Evolutionary conservation across 92 coral and sea anemone genomes (phyloP), one percentile per base, ranked within the genome.

Genomic region (Phenganax marumi): DNA sequence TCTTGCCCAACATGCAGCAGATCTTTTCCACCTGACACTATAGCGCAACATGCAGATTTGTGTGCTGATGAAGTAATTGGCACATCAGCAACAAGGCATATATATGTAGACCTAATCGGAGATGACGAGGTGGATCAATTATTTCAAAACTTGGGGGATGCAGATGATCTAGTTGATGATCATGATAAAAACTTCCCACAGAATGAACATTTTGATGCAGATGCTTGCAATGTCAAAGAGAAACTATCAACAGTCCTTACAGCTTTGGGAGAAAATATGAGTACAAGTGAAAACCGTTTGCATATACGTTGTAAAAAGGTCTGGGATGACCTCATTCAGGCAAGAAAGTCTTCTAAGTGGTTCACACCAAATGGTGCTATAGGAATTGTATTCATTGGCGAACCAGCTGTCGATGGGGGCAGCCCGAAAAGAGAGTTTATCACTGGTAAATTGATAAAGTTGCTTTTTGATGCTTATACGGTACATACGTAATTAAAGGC

Each of bases 21-120:
- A 8, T n/a, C 7, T n/a, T 60, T 60, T 60, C 23, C 66, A 60
- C 24, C 26, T 60, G 24, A 60, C 23, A 19, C 23, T 3, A 60
- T 60, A 60, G 66, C 23, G 3, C 23, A n/a, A 60, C 66, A 60
- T 60, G 66, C 66, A n/a, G 66, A 60, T 19, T 60, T 60, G 22
- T 60, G 66, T 60, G 66, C 66, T 19, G 66, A 54, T 54, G 60
- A 54, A 54, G 60, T 54, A 11, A 54, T 54, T 54, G 60, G 60
- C 60, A 54, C 13, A 54, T 18, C 60, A 4, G 60, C 60, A 54
- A 54, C 60, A 54, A 54, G 60, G 13, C 60, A 18, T 54, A 14
- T 14, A 54, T 54, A 54, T 54, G 60, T 54, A 54, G 60, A 54
- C 60, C 60, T 54, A 5, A 14, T 54, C 3, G 60, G 60, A 54